Evolutionary conservation across 2,113 vertebrate genomes (phyloP).

Genomic region (Calonectris borealis): DNA sequence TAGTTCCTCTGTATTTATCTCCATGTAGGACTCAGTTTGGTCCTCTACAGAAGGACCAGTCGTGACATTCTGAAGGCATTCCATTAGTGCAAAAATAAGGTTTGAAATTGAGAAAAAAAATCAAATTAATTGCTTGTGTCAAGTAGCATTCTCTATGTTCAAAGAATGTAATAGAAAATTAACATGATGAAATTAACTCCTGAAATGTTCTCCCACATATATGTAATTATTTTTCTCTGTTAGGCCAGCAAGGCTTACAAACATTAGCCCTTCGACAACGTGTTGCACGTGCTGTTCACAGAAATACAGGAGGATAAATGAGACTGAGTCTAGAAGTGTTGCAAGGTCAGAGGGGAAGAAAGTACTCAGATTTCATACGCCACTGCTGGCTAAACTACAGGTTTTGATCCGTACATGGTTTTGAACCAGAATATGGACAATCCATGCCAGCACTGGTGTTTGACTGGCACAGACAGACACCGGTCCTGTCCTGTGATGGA

Average conservation of each 20-base stretch:
- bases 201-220: background rate
- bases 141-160: background rate
- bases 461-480: background rate
- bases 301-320: background rate
- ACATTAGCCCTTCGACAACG: background rate
- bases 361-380: background rate
- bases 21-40: background rate
- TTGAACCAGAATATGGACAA: background rate
- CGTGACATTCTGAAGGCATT: background rate
- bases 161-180: background rate
- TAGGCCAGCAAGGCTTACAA: background rate
- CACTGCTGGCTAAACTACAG: background rate
- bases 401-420: rapidly evolving
- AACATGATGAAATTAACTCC: background rate
- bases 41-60: background rate
- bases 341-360: background rate
- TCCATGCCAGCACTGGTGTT: background rate
- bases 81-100: background rate
- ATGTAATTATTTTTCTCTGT: background rate
- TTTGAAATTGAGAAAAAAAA: background rate
- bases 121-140: background rate
- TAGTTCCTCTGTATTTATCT: background rate
- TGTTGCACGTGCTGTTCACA: background rate
- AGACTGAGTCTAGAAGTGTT: background rate
- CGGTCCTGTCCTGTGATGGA: background rate